Percentiles rank a stretch among this genome's conserved stretches.
phyloP scores from a whole-genome alignment of 2,888 invertebrate genomes.

The Metellina segmentata region DNA sequence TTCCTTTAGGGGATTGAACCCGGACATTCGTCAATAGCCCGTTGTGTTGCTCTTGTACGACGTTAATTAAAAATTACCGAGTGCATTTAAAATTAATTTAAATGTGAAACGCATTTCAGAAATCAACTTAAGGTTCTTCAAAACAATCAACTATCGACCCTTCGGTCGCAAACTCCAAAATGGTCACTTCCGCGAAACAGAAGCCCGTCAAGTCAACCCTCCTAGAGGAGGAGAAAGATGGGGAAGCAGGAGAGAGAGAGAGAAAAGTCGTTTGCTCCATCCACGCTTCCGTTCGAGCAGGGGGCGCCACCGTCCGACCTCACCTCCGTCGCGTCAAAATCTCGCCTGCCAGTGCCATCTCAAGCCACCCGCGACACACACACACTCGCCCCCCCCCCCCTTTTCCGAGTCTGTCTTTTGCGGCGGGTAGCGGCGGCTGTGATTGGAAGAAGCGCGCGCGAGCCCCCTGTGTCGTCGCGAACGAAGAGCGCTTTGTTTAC shows the following conservation, averaged over 20 bases:
- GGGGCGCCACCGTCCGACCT: slow-evolving; percentile 55
- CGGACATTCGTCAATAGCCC: no score
- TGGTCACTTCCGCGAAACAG: no score
- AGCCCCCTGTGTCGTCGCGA: slow-evolving; percentile 58
- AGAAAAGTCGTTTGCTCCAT: slow-evolving; percentile 17
- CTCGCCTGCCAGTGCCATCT: slow-evolving; percentile 40
- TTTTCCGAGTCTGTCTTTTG: slow-evolving; percentile 37
- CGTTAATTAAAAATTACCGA: no score
- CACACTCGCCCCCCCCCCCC: slow-evolving; percentile 7
- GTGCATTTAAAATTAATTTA: no score
- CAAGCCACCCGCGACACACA: slow-evolving; percentile 37
- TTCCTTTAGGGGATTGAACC: no score
- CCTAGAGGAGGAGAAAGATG: slow-evolving; percentile 26
- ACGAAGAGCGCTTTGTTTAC: slow-evolving; percentile 69
- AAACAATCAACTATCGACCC: no score
- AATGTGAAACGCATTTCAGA: no score
- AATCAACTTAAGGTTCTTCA: no score
- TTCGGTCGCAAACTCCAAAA: no score
- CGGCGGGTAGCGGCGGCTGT: slow-evolving; percentile 52
- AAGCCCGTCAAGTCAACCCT: background rate
- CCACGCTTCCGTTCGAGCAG: slow-evolving; percentile 7
- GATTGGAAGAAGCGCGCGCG: slow-evolving; percentile 67
- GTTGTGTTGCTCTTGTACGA: no score
- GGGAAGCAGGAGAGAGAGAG: slow-evolving; percentile 9
- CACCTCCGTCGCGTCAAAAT: slow-evolving; percentile 52